A percentile compares a stretch with the other conserved stretches of the same genome.
Conservation (phyloP, 2,888 invertebrate genomes). For the Drosophila merina region DNA sequence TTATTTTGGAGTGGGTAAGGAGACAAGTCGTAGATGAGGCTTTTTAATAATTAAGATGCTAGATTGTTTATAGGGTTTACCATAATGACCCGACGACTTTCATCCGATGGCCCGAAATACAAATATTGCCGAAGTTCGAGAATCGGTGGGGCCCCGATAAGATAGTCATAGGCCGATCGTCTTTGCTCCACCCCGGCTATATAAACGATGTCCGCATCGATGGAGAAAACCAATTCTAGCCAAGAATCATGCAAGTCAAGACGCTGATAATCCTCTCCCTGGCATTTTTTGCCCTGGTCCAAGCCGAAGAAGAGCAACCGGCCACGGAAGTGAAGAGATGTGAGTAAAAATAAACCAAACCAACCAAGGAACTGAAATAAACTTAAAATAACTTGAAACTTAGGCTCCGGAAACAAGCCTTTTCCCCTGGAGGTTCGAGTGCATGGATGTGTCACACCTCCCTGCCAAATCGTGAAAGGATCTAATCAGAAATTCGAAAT, state of each 20-base stretch:
- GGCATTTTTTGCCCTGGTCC: constrained; percentile 32
- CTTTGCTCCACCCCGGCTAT: constrained; percentile 25
- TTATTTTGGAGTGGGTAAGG: neutral
- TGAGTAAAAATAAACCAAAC: constrained; percentile 32
- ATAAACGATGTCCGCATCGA: constrained; percentile 33
- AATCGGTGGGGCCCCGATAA: constrained; percentile 15
- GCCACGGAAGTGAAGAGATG: constrained; percentile 71
- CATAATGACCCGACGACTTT: neutral
- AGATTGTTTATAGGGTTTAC: no score
- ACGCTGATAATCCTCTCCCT: constrained; percentile 38
- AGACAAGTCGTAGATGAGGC: neutral
- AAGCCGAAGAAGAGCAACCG: constrained; percentile 33
- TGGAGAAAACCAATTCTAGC: constrained; percentile 28
- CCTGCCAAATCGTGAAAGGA: constrained; percentile 81
- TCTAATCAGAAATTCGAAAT: constrained; percentile 72
- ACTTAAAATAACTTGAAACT: neutral
- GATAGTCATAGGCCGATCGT: constrained; percentile 20
- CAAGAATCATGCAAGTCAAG: constrained; percentile 49
- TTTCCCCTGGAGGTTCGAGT: constrained; percentile 75
- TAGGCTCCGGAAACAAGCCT: constrained; percentile 73
- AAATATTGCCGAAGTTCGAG: neutral
- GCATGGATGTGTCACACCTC: constrained; percentile 75
- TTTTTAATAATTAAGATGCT: no score
- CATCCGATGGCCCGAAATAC: neutral
- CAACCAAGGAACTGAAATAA: no score